These are phyloP conservation scores for Siphonodentalium dalli DNA, from an alignment of 2,888 invertebrate species.

Conservation along the genomic window DNA sequence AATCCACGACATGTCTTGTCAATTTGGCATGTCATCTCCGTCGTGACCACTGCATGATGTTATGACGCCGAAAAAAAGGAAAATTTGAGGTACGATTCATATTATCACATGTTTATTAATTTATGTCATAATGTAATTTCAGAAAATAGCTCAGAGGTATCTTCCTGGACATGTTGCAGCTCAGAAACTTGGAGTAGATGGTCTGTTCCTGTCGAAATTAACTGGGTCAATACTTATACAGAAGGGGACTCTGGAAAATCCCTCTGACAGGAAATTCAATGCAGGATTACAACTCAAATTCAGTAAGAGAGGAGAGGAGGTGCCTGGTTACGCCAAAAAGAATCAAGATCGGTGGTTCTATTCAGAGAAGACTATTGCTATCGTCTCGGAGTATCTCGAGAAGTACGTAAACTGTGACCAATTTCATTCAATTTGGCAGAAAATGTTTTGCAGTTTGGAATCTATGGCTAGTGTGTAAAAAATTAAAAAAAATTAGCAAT, in stretches of 20 bases:
- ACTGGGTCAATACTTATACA: slow-evolving; percentile 83
- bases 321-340: slow-evolving; percentile 80
- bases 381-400: slow-evolving; percentile 76
- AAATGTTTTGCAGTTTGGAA: not conserved
- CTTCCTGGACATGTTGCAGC: slow-evolving; percentile 60
- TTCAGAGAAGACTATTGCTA: slow-evolving; percentile 76
- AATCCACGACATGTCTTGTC: no score
- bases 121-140: no score
- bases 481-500: not conserved
- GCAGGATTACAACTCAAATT: slow-evolving; percentile 92
- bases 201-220: slow-evolving; percentile 80
- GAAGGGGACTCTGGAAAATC: slow-evolving; percentile 35
- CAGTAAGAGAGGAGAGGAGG: slow-evolving; percentile 77
- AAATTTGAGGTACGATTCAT: no score
- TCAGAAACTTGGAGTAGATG: slow-evolving; percentile 69
- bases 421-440: not conserved
- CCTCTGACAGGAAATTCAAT: slow-evolving; percentile 69
- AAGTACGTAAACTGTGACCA: slow-evolving; percentile 55
- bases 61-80: no score
- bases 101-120: no score
- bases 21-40: no score
- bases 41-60: no score
- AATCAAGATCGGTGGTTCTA: slow-evolving; percentile 77
- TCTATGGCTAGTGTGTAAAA: not conserved
- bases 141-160: slow-evolving; percentile 41